Conservation (phyloP, 2,797 vertebrate genomes). For the Arctocebus calabarensis region DNA sequence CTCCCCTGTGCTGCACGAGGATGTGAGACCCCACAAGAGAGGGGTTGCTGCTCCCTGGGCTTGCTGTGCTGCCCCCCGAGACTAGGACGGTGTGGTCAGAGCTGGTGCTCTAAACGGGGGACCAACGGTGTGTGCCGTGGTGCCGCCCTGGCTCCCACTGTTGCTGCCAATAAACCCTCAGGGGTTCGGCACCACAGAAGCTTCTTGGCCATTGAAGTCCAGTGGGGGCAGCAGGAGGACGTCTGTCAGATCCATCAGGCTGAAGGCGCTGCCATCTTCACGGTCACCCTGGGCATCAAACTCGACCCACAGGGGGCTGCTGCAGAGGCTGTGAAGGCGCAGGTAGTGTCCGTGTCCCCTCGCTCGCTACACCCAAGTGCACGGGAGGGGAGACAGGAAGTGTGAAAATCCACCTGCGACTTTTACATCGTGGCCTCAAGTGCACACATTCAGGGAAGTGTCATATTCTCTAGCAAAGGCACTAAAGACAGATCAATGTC, state of each 20-base stretch:
- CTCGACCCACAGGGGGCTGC: too few species aligned
- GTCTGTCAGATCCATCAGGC: not conserved
- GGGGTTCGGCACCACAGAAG: too few species aligned
- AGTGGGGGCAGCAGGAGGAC: fast-evolving
- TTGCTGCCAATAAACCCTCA: not conserved
- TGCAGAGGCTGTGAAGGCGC: not conserved
- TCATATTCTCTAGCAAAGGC: not conserved
- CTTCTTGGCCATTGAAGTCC: not conserved
- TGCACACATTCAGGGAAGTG: not conserved
- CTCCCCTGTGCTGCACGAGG: not conserved
- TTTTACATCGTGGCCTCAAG: not conserved
- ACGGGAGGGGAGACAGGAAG: not conserved
- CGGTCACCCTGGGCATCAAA: not conserved
- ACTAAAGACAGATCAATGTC: not conserved
- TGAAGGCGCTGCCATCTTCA: not conserved
- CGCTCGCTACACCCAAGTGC: not conserved
- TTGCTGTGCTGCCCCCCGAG: not conserved
- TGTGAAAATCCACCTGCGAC: not conserved
- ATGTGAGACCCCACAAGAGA: not conserved
- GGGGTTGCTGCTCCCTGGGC: too few species aligned
- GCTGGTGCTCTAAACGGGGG: not conserved
- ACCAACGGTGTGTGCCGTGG: fast-evolving
- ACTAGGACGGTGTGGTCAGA: not conserved
- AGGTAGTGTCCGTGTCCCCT: not conserved
- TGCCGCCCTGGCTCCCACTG: not conserved